Evolutionary conservation across 2,113 vertebrate species (phyloP).

Genomic region (Tragelaphus imberbis): DNA sequence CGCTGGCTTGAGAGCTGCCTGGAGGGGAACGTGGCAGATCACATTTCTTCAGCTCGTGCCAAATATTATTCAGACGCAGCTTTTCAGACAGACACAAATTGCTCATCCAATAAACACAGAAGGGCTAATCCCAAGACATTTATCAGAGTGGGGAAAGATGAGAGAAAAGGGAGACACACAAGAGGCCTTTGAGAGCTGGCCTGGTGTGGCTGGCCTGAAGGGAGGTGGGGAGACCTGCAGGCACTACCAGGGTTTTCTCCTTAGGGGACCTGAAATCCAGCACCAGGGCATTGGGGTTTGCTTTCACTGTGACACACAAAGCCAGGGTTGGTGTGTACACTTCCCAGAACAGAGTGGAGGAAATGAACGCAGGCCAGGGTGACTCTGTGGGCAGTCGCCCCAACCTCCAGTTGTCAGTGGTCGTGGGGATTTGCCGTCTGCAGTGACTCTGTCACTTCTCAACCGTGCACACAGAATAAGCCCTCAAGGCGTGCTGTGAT

Average conservation of each 20-base stretch:
- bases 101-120: conserved; percentile 69
- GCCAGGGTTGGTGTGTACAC: neutral
- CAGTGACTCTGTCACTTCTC: neutral
- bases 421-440: neutral
- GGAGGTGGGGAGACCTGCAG: neutral
- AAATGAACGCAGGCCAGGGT: neutral
- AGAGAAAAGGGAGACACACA: conserved; percentile 25
- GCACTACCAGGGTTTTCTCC: conserved; percentile 20
- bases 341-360: neutral
- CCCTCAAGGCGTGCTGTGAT: neutral
- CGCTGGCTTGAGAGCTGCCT: conserved; percentile 47
- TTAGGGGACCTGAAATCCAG: conserved; percentile 48
- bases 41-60: conserved; percentile 62
- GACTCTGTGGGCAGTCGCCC: neutral
- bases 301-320: conserved; percentile 1
- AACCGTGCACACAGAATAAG: too few species aligned
- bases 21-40: conserved; percentile 49
- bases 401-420: neutral
- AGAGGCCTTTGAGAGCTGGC: conserved; percentile 32
- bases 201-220: neutral
- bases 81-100: conserved; percentile 72
- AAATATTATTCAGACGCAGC: conserved; percentile 65
- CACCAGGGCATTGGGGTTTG: neutral
- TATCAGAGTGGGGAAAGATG: conserved; percentile 60
- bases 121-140: conserved; percentile 60